These are phyloP conservation scores for Malurus cyaneus DNA, from an alignment of 2,113 vertebrate species.

Conservation along the genomic window DNA sequence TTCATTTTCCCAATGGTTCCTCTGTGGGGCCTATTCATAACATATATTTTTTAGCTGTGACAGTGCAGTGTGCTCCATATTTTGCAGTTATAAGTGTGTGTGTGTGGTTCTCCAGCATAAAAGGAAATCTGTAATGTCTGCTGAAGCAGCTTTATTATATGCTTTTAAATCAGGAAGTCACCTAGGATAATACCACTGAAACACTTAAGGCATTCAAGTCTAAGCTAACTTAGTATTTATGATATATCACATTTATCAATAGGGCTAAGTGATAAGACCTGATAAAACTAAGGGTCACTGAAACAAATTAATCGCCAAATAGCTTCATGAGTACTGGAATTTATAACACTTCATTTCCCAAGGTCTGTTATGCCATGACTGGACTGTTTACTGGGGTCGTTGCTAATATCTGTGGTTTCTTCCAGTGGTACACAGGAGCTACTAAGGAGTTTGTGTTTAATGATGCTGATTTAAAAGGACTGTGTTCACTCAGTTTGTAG, in stretches of 20 bases:
- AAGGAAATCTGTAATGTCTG: not conserved
- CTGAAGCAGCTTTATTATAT: not conserved
- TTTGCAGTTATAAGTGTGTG: not conserved
- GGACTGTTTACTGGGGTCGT: not conserved
- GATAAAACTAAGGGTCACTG: not conserved
- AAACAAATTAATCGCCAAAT: not conserved
- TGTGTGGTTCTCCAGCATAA: not conserved
- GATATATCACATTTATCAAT: not conserved
- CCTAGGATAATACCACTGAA: not conserved
- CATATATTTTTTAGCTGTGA: not conserved
- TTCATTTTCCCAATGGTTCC: not conserved
- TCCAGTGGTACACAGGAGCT: not conserved
- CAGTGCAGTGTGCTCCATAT: not conserved
- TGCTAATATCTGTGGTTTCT: not conserved
- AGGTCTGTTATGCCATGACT: not conserved
- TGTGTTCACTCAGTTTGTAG: not conserved
- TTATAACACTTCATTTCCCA: not conserved
- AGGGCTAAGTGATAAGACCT: not conserved
- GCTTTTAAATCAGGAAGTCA: not conserved
- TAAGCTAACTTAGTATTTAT: not conserved
- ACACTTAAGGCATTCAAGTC: not conserved
- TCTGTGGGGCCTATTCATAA: not conserved
- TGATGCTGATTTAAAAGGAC: not conserved
- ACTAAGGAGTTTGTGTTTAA: not conserved
- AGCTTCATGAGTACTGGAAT: not conserved